Percentiles rank a stretch among this genome's conserved stretches.
These are phyloP conservation scores for Plectrocnemia conspersa DNA, from an alignment of 1,140 invertebrate species.

Conservation along the genomic window DNA sequence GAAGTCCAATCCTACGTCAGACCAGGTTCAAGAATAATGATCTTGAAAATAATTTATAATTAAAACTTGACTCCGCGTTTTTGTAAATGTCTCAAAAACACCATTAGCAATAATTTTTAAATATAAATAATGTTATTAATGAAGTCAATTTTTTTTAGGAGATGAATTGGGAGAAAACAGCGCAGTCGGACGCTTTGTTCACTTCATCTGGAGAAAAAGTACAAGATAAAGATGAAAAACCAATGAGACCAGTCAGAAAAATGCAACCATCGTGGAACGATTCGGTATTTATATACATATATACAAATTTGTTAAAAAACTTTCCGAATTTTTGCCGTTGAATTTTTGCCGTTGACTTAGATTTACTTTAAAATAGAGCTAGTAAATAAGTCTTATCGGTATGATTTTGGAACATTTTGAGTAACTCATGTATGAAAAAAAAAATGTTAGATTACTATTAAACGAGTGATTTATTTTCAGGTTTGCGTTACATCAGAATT, in stretches of 20 bases:
- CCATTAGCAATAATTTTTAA: neutral
- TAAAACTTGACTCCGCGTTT: too few relatives aligned
- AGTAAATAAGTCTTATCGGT: neutral
- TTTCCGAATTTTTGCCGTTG: neutral
- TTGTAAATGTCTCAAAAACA: neutral
- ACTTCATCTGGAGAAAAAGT: neutral
- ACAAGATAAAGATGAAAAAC: neutral
- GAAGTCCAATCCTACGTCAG: too few relatives aligned
- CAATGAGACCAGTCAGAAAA: conserved; percentile 2
- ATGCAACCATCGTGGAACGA: conserved; percentile 22
- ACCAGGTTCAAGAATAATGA: too few relatives aligned
- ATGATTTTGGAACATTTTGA: neutral
- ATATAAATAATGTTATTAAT: neutral
- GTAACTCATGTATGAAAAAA: neutral
- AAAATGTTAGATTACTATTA: neutral
- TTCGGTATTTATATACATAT: conserved; percentile 7
- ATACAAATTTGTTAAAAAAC: neutral
- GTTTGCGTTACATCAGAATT: conserved; percentile 57
- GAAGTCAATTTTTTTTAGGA: neutral
- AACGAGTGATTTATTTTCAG: conserved; percentile 16
- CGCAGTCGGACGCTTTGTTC: neutral
- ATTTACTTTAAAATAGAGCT: neutral
- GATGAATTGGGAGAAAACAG: neutral
- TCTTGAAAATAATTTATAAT: too few relatives aligned
- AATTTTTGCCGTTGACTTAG: neutral